Percentiles rank a stretch among this genome's conserved stretches.
Evolutionary conservation across 2,113 vertebrate genomes (phyloP).

Genomic region (Thryonomys swinderianus): DNA sequence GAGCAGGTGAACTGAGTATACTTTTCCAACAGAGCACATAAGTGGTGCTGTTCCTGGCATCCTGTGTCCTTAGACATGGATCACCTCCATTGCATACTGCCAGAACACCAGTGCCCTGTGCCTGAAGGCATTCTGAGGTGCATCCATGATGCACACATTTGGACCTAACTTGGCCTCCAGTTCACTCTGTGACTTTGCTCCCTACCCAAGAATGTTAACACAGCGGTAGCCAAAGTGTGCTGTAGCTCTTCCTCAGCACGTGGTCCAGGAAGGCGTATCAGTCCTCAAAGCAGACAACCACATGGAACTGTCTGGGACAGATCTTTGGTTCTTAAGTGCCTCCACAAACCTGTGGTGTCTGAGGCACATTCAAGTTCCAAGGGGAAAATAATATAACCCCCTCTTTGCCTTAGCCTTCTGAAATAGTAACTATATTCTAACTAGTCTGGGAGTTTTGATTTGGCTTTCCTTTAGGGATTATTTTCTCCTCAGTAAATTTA

Average conservation of each 20-base stretch:
- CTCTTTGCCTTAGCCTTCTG: neutral
- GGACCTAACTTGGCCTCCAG: neutral
- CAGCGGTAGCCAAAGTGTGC: neutral
- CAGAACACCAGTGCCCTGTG: fast-evolving
- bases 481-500: slow-evolving; percentile 11
- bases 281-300: neutral
- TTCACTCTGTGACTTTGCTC: neutral
- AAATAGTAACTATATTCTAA: slow-evolving; percentile 21
- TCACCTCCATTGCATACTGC: fast-evolving
- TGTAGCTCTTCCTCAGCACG: too few species aligned
- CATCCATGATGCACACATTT: neutral
- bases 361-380: neutral
- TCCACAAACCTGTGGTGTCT: neutral
- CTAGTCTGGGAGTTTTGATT: neutral
- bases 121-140: neutral
- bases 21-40: neutral
- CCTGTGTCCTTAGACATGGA: neutral
- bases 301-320: neutral
- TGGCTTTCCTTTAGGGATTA: neutral
- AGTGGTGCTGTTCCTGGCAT: too few species aligned
- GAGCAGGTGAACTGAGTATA: neutral
- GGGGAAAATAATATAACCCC: neutral
- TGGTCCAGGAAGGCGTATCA: fast-evolving
- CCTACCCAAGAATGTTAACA: neutral
- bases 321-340: neutral